These are phyloP conservation scores for Ladona fulva DNA, from an alignment of 1,140 invertebrate genomes.

Conservation along the genomic window DNA sequence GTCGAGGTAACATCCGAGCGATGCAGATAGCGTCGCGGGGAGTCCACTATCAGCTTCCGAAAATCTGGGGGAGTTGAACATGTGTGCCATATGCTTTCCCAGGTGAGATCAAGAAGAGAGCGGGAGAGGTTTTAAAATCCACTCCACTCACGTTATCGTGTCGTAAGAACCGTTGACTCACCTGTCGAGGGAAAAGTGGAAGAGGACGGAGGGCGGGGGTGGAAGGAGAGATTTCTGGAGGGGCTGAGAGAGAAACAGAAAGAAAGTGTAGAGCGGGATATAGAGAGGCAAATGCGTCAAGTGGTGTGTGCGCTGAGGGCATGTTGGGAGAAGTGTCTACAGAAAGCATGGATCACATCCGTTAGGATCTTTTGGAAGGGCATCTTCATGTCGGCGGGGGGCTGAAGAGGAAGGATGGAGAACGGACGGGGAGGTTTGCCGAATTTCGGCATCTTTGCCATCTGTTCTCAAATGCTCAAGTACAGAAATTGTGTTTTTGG, in stretches of 20 bases:
- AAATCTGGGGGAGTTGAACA: background rate
- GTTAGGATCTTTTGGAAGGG: background rate
- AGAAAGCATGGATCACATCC: background rate
- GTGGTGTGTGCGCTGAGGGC: background rate
- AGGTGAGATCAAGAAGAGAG: background rate
- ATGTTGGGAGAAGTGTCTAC: background rate
- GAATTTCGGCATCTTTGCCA: no score
- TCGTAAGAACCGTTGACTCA: slow-evolving; percentile 3
- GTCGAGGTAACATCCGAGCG: background rate
- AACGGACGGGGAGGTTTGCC: background rate
- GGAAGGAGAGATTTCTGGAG: background rate
- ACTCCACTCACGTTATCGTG: slow-evolving; percentile 7
- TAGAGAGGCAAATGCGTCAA: background rate
- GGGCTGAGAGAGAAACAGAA: background rate
- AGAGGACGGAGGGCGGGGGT: background rate
- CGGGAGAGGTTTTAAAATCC: background rate
- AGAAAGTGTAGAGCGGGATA: background rate
- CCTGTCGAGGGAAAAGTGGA: background rate
- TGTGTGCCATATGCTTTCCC: background rate
- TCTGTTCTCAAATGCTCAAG: no score
- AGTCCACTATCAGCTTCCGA: background rate
- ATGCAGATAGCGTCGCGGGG: background rate
- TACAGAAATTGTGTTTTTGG: no score
- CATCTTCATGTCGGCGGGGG: background rate
- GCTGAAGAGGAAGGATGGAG: background rate